Evolutionary conservation across 2,113 vertebrate genomes (phyloP), one percentile per base, ranked within the genome.

Genomic region (Procapra przewalskii): DNA sequence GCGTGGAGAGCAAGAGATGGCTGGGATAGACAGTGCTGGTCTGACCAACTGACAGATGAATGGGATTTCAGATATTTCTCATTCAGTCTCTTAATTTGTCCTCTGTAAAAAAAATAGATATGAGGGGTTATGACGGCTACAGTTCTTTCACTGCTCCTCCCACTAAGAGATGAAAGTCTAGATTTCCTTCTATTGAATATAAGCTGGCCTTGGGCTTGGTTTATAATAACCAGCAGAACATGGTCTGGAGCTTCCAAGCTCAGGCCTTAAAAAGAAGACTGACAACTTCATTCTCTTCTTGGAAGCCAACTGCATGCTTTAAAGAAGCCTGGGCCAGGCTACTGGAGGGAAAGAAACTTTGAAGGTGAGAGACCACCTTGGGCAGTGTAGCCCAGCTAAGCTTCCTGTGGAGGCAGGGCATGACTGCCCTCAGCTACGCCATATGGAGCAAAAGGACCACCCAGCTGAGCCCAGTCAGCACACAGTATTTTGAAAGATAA

Each of bases 371-470:
- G 54, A 33, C 4, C 25, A 7, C 85, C 77, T n/a, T 16, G n/a
- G 57, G n/a, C 23, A 6, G 5, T 11, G 2, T 17, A 33, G n/a
- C 13, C 59, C 52, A 36, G 36, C 5, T 36, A 43, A 40, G 62
- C 36, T n/a, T 71, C 33, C 29, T 27, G 36, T 5, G 64, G 62
- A 75, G 52, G 9, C 10, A 43, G 12, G 16, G n/a, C 64, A 2
- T 3, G 5, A 50, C 8, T 2, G 7, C 16, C 31, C 29, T 88
- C 43, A 19, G 12, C 43, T 15, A 13, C 4, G 10, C 31, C 3
- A 0, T 3, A 4, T 23, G 21, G 21, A 64, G 23, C 0, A 0
- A 33, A n/a, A 75, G 50, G 57, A 59, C 7, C 17, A 21, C 17
- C n/a, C 55, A 0, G 25, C 88, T 36, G 82, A 93, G 84, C 15